Base-by-base conservation (phyloP, 1,140 invertebrate species). In the Brachionus paranguensis region DNA sequence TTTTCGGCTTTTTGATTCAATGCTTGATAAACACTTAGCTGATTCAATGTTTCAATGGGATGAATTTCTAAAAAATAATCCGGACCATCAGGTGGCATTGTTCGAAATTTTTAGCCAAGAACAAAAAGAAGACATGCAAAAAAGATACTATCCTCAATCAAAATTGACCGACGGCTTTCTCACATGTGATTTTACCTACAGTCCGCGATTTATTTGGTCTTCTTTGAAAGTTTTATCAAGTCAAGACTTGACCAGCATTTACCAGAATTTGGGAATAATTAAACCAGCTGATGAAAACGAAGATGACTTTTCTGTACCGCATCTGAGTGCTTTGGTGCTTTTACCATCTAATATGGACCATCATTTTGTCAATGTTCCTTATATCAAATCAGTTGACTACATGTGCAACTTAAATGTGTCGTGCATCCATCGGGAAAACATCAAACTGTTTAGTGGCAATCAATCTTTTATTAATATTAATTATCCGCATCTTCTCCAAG, bases 341-440 rank as follows among this genome's bases (percentile, higher is more conserved):
- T 29, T 76, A 17, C 72, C 72, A 50, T 50, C n/a, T 14, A 12
- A 50, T 24, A 29, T 76, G 2, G 20, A 50, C 33, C 17, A 76
- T 27, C 47, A 29, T 76, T 76, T 76, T 76, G 14, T 50, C 8
- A 76, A 50, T 50, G n/a, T 50, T 27, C 72, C 41, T 14, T 27
- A 27, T 27, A 53, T 76, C 27, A 76, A 76, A 50, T 76, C 72
- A 27, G 47, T 50, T 53, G 20, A 27, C 24, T 14, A 47, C 27
- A 50, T 76, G 43, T 76, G 17, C 24, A 76, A 76, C 50, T 76
- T 76, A 11, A 76, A 76, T 76, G 72, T 50, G 7, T 50, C 45
- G 2, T 76, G 72, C 33, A 50, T 76, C 1, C 72, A 76, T 50
- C 20, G 72, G 43, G 72, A 76, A 50, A 76, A 47, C 50, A 50